Evolutionary conservation across 2,888 invertebrate genomes (phyloP).

Genomic region (Celastrina argiolus): DNA sequence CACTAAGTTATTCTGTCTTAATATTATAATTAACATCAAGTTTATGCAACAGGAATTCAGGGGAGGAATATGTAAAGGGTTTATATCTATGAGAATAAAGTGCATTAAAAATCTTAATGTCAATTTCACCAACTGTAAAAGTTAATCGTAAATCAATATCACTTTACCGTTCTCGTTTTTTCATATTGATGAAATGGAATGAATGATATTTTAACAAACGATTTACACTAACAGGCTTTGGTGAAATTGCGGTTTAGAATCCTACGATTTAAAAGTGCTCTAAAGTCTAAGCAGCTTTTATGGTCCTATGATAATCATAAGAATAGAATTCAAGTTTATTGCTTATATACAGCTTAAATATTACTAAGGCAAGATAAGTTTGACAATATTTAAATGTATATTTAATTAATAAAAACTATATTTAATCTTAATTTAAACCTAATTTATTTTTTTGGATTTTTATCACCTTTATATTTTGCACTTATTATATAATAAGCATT

Average conservation of each 20-base stretch:
- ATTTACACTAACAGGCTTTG: too few relatives aligned
- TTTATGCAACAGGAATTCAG: not conserved
- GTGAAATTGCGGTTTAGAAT: too few relatives aligned
- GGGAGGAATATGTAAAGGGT: not conserved
- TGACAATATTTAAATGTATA: slow-evolving; percentile 1
- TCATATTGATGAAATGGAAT: too few relatives aligned
- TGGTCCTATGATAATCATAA: slow-evolving; percentile 34
- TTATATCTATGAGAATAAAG: not conserved
- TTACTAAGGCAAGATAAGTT: slow-evolving; percentile 40
- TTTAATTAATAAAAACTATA: not conserved
- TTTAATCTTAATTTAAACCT: not conserved
- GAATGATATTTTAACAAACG: too few relatives aligned
- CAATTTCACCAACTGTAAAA: too few relatives aligned
- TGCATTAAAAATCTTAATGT: slow-evolving; percentile 15
- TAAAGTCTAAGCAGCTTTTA: not conserved
- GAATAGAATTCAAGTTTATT: slow-evolving; percentile 28
- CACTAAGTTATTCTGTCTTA: slow-evolving; percentile 21
- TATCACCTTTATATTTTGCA: not conserved
- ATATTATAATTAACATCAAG: not conserved
- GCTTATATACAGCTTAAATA: slow-evolving; percentile 15
- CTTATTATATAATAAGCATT: not conserved
- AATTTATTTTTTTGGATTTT: not conserved
- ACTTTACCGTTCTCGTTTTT: too few relatives aligned
- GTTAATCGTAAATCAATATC: too few relatives aligned
- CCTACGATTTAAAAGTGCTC: slow-evolving; percentile 3